Evolutionary conservation across 2,888 invertebrate species (phyloP), one percentile per base, ranked within the genome.

Genomic region (Brachyptera putata): DNA sequence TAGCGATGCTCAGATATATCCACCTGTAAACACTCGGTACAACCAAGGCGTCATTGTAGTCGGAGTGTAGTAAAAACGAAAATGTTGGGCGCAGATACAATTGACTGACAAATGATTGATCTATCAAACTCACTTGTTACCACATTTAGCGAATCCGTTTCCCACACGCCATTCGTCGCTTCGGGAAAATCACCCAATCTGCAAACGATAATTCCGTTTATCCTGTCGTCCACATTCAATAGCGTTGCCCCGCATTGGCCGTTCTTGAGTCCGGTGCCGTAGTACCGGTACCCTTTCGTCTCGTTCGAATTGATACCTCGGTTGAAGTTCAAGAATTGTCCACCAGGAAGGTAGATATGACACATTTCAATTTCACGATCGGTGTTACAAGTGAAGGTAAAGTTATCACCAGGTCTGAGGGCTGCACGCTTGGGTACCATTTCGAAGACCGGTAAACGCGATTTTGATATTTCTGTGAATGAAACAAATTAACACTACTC

Each of bases 331-430:
- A 49, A 25, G 13, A 34, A 16, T 9, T 25, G 24, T 5, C 24
- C n/a, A n/a, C 58, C 58, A 7, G 58, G 39, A 36, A 58, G 37
- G 50, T 24, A 53, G 41, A 26, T 36, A 39, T 50, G 53, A 24
- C 53, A 58, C 14, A 53, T 37, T 37, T 50, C 41, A 37, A 58
- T 37, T 21, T 5, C 24, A 7, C 39, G 58, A 22, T 53, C 49
- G 24, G 58, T 21, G 53, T 49, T 36, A 39, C 39, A 41, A 5
- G 22, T 1, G 18, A 37, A 9, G 13, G 50, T 49, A 2, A 53
- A 36, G 14, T 37, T 53, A 22, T 21, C 49, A 9, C 57, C 46
- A 14, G 26, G 11, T 3, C 2, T 46, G 18, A 41, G 16, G 1
- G 4, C 21, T 34, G 18, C 34, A 11, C 36, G 30, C 11, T 37